Evolutionary conservation across 2,113 vertebrate species (phyloP).

Genomic region (Elaphurus davidianus): DNA sequence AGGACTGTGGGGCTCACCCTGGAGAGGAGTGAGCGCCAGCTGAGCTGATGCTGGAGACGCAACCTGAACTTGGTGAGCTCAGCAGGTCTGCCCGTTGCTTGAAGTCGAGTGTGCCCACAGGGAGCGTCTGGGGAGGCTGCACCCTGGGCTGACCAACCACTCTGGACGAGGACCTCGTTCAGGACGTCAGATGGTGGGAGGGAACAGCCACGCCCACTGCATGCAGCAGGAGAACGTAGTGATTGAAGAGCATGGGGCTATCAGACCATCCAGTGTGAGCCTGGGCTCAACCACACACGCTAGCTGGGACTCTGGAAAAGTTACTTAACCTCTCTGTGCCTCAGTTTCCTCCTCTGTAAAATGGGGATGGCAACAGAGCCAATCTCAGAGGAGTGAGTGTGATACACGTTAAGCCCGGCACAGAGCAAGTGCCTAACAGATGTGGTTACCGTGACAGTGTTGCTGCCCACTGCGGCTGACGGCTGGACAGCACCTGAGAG

Average conservation of each 20-base stretch:
- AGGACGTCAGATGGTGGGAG: background rate
- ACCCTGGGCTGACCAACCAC: background rate
- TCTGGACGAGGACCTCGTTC: background rate
- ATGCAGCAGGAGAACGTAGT: too few relatives aligned
- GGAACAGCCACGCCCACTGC: background rate
- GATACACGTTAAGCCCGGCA: background rate
- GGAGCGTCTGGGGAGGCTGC: background rate
- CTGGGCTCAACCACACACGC: fast-evolving
- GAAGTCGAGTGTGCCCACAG: background rate
- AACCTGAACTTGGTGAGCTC: background rate
- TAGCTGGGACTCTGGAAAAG: background rate
- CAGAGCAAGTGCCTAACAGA: background rate
- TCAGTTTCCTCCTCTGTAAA: background rate
- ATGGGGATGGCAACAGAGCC: background rate
- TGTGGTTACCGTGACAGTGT: background rate
- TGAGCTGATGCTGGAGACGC: background rate
- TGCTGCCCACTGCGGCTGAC: background rate
- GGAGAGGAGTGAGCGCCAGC: background rate
- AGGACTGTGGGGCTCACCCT: background rate
- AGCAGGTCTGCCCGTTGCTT: background rate
- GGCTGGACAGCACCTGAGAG: background rate
- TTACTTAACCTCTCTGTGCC: background rate
- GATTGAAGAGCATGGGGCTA: background rate
- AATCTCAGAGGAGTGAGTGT: background rate
- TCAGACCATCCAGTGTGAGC: background rate